phyloP scores from a whole-genome alignment of 2,797 vertebrate species.

The Megaceryle alcyon region DNA sequence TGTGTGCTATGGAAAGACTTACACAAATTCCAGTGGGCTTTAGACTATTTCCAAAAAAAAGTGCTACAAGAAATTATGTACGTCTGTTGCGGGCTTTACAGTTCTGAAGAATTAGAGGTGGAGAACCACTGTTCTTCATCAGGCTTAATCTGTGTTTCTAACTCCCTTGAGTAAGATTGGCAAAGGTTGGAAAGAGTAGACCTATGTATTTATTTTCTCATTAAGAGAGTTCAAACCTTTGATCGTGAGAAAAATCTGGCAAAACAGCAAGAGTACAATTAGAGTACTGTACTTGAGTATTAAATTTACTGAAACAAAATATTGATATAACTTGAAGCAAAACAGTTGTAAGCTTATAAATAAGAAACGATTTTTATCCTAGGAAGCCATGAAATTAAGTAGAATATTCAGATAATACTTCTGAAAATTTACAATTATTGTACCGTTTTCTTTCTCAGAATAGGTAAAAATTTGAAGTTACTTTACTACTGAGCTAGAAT shows the following conservation, averaged over 20 bases:
- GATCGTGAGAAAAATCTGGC: background rate
- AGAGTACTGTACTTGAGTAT: background rate
- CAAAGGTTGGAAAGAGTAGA: background rate
- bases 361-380: background rate
- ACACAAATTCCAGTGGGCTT: background rate
- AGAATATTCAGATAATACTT: background rate
- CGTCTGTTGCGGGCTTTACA: background rate
- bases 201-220: background rate
- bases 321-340: background rate
- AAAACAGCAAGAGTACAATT: background rate
- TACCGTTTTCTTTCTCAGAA: background rate
- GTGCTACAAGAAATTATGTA: background rate
- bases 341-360: background rate
- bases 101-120: background rate
- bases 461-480: background rate
- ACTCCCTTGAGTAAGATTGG: background rate
- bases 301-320: background rate
- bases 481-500: conserved; percentile 4
- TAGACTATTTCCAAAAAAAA: background rate
- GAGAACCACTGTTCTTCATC: background rate
- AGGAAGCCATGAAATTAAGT: background rate
- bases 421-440: background rate
- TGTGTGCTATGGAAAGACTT: background rate
- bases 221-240: background rate
- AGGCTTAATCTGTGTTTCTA: background rate